These are phyloP conservation scores for Opisthocomus hoazin DNA, from an alignment of 2,113 vertebrate species.

Conservation along the genomic window DNA sequence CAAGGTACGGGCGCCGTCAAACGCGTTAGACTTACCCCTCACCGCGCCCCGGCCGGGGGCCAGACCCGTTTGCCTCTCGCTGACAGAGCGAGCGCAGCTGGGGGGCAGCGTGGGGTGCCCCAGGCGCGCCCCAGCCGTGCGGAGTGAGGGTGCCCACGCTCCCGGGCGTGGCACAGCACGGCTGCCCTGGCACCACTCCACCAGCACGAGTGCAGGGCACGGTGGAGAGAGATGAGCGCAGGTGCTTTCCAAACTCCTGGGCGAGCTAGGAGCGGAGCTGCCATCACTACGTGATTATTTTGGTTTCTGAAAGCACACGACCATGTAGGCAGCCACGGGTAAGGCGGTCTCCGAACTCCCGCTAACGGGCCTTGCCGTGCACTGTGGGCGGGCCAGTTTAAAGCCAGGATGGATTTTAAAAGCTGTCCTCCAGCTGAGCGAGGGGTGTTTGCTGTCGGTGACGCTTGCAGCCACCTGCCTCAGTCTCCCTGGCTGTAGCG, in stretches of 20 bases:
- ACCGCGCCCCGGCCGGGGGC: rapidly evolving
- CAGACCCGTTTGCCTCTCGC: background rate
- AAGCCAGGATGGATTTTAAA: background rate
- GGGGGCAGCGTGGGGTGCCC: background rate
- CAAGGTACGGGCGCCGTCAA: background rate
- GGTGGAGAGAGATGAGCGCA: background rate
- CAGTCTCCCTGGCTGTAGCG: background rate
- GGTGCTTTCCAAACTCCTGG: background rate
- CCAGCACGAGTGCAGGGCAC: background rate
- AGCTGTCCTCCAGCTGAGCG: background rate
- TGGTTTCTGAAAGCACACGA: rapidly evolving
- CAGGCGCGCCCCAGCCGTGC: rapidly evolving
- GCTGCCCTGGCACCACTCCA: background rate
- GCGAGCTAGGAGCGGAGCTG: background rate
- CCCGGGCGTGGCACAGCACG: background rate
- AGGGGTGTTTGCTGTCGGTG: background rate
- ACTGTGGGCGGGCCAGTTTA: background rate
- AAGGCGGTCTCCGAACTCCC: background rate
- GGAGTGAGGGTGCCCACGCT: rapidly evolving
- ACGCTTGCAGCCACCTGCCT: background rate
- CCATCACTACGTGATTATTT: background rate
- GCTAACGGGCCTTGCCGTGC: background rate
- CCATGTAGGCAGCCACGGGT: background rate
- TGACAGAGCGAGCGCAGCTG: background rate
- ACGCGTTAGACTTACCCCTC: background rate